Conservation (phyloP, 2,797 vertebrate genomes). For the Micropoecilia bifurca region DNA sequence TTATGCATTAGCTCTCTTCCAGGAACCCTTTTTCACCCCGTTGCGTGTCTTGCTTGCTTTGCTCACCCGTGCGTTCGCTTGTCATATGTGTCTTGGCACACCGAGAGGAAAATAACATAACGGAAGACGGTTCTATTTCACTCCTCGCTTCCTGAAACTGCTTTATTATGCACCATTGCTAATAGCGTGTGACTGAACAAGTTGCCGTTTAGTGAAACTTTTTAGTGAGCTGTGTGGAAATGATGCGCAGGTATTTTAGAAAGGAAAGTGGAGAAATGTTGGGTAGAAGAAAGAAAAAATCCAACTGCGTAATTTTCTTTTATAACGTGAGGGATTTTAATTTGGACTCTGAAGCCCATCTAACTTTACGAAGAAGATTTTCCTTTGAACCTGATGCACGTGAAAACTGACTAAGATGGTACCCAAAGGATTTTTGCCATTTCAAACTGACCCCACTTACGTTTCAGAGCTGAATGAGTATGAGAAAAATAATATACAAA, state of each 20-base stretch:
- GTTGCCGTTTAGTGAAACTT: slow-evolving; percentile 56
- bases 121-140: slow-evolving; percentile 51
- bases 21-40: slow-evolving; percentile 30
- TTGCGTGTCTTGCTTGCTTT: slow-evolving; percentile 29
- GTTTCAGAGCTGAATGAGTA: neutral
- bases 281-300: slow-evolving; percentile 43
- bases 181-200: slow-evolving; percentile 72
- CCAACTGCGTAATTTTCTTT: slow-evolving; percentile 12
- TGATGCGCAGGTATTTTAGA: slow-evolving; percentile 37
- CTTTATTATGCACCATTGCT: slow-evolving; percentile 55
- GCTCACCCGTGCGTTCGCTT: slow-evolving; percentile 15
- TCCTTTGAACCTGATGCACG: neutral
- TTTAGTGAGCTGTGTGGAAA: slow-evolving; percentile 40
- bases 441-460: neutral
- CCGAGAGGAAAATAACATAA: slow-evolving; percentile 49
- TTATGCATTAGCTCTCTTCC: slow-evolving; percentile 55
- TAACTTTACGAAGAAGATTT: neutral
- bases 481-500: neutral
- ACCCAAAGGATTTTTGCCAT: neutral
- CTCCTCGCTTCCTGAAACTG: slow-evolving; percentile 61
- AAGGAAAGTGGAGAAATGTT: slow-evolving; percentile 36
- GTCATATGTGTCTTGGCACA: slow-evolving; percentile 40
- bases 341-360: neutral
- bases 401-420: neutral
- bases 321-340: neutral